Evolutionary conservation across 1,140 invertebrate species (phyloP), one percentile per base, ranked within the genome.

Genomic region (Nymphalis io): DNA sequence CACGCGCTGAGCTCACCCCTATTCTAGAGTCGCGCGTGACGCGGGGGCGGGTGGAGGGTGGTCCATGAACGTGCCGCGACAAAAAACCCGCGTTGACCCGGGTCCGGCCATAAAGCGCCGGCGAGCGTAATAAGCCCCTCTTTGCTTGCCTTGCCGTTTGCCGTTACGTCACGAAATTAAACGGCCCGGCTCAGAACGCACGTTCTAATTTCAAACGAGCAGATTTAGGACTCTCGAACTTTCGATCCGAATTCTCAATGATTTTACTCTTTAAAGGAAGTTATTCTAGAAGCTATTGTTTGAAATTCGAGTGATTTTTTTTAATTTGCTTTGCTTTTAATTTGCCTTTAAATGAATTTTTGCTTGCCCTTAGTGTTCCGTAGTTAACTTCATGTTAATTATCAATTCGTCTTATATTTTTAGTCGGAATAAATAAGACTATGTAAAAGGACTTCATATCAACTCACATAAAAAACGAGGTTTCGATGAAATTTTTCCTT

Each of bases 1-100:
- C 58, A 67, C 59, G 44, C 72, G 63, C 68, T 73, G 74, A 78
- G 44, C 76, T 81, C 83, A 79, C 83, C 79, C 81, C 76, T 77
- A 70, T 84, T 81, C 76, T 81, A 68, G 74, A 82, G 75, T 74
- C 76, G 81, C 79, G 80, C 78, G 77, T 77, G 80, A 76, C 76
- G 75, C 76, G 78, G 79, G 77, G 76, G 44, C 44, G 76, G 76
- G 74, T 67, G 73, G 78, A 74, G 79, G 77, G 80, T 67, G 67
- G 61, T 69, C 18, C 44, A 69, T 63, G 78, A 79, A 80, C 82
- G 80, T 81, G 81, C 80, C 74, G 79, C 79, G 81, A 80, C 83
- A 82, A 87, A 85, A 85, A 84, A 83, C 82, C 77, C 75, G 63
- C 78, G 78, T 80, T 84, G 79, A 85, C 87, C 85, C 86, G 75